Percentiles rank a stretch among this genome's conserved stretches.
Evolutionary conservation across 2,797 vertebrate species (phyloP).

Genomic region (Microchirus variegatus): DNA sequence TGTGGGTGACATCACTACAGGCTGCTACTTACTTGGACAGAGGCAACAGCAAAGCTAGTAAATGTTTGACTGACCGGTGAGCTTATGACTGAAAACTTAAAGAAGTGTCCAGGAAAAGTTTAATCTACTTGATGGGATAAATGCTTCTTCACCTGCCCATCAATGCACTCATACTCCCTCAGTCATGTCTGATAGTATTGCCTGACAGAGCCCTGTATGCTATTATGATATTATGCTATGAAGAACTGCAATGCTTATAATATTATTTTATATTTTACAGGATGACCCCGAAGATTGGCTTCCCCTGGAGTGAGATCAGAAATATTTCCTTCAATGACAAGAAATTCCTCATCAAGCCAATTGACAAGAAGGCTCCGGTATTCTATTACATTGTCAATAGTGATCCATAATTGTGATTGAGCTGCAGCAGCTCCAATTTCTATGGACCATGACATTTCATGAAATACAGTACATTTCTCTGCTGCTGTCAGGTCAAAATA

Average conservation of each 20-base stretch:
- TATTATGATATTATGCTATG: too few relatives aligned
- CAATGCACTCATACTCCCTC: too few relatives aligned
- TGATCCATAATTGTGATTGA: background rate
- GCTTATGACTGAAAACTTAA: too few relatives aligned
- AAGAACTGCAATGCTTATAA: background rate
- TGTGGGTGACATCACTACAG: too few relatives aligned
- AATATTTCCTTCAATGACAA: constrained; percentile 99
- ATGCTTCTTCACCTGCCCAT: too few relatives aligned
- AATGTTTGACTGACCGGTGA: too few relatives aligned
- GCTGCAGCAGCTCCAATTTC: background rate
- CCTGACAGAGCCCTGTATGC: too few relatives aligned
- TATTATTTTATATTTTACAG: constrained; percentile 65
- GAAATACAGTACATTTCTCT: background rate
- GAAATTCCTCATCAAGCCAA: constrained; percentile 98
- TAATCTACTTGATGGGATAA: too few relatives aligned
- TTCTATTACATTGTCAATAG: constrained; percentile 1
- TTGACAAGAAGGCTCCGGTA: constrained; percentile 98
- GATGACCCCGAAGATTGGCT: constrained; percentile 97
- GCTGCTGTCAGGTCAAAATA: background rate
- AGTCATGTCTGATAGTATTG: too few relatives aligned
- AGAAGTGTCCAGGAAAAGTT: too few relatives aligned
- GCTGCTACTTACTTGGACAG: too few relatives aligned
- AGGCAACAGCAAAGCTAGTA: too few relatives aligned
- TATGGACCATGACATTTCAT: background rate
- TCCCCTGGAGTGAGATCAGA: constrained; percentile 98